These are phyloP conservation scores for Mamestra configurata DNA, from an alignment of 1,140 invertebrate genomes.

Conservation along the genomic window DNA sequence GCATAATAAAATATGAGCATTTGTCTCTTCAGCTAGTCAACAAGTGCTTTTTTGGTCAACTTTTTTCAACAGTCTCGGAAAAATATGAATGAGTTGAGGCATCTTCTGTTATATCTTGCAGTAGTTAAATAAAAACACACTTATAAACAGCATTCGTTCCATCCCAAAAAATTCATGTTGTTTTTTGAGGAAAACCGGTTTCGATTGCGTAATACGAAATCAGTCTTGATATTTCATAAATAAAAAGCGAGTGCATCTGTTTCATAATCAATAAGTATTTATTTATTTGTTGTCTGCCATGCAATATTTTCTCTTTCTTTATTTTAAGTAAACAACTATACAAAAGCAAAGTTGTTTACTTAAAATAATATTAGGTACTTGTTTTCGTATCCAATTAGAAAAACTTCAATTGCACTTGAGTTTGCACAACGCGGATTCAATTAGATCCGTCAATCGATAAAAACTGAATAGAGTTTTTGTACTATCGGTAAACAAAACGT, in stretches of 20 bases:
- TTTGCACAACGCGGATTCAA: constrained; percentile 14
- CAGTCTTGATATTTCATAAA: neutral
- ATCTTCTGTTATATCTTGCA: neutral
- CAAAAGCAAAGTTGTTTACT: too few species aligned
- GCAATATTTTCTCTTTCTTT: neutral
- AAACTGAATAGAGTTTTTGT: neutral
- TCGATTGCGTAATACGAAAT: constrained; percentile 8
- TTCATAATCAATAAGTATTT: neutral
- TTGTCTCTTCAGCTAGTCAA: neutral
- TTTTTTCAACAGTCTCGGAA: too few species aligned
- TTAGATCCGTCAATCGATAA: neutral
- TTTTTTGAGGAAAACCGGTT: constrained; percentile 19
- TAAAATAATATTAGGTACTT: too few species aligned
- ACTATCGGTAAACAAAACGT: neutral
- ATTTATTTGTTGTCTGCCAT: neutral
- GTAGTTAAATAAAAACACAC: neutral
- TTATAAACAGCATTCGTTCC: neutral
- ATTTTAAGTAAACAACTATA: too few species aligned
- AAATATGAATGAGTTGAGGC: too few species aligned
- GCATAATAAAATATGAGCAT: neutral
- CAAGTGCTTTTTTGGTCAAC: too few species aligned
- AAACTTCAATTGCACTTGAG: neutral
- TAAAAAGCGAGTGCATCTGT: neutral
- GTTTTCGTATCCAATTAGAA: too few species aligned
- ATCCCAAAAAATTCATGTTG: neutral